phyloP scores from a whole-genome alignment of 2,113 vertebrate genomes.

The Alligator mississippiensis region DNA sequence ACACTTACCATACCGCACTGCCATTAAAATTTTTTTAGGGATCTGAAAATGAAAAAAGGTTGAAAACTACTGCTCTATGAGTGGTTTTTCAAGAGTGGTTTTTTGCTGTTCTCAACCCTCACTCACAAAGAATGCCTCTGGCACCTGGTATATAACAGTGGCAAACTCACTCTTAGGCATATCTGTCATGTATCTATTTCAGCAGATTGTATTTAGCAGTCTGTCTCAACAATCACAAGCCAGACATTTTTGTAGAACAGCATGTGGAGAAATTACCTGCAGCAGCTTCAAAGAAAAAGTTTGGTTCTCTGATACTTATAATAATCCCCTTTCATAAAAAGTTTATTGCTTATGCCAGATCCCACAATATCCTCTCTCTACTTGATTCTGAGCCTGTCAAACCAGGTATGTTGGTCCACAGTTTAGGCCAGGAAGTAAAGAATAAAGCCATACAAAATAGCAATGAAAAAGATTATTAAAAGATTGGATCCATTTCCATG shows the following conservation, averaged over 20 bases:
- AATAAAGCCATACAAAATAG: background rate
- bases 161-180: background rate
- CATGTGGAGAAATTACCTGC: background rate
- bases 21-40: too few species aligned
- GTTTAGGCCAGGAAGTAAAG: background rate
- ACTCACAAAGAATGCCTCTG: background rate
- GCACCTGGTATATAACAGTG: background rate
- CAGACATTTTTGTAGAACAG: background rate
- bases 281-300: background rate
- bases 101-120: background rate
- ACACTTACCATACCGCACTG: too few species aligned
- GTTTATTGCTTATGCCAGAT: background rate
- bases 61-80: background rate
- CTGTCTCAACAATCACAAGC: background rate
- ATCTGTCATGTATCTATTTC: background rate
- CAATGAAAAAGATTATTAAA: background rate
- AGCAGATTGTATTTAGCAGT: background rate
- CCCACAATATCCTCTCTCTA: background rate
- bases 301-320: background rate
- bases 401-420: background rate
- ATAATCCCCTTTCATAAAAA: conserved; percentile 8
- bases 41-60: too few species aligned
- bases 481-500: background rate
- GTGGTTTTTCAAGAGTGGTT: background rate
- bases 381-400: background rate